Conservation (phyloP, 2,888 invertebrate genomes). For the Hartigia nigra region DNA sequence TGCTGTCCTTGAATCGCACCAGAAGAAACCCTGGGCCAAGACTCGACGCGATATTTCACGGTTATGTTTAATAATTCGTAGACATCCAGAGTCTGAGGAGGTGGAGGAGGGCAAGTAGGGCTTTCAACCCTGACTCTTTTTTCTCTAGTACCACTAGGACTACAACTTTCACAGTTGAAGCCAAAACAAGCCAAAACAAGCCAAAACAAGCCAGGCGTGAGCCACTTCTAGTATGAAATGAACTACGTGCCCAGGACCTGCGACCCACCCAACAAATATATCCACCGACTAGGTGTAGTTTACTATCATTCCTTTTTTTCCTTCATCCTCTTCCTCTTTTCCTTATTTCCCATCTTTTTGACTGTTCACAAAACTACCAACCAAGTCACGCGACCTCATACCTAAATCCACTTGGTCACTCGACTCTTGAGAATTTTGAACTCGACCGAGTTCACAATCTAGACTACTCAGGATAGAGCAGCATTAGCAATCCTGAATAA, state of each 20-base stretch:
- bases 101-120: too few relatives aligned
- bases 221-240: slow-evolving; percentile 40
- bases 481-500: not conserved
- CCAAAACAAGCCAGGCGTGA: slow-evolving; percentile 27
- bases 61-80: slow-evolving; percentile 53
- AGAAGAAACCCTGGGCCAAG: slow-evolving; percentile 2
- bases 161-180: slow-evolving; percentile 16
- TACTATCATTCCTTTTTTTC: not conserved
- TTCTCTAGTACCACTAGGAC: not conserved
- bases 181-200: slow-evolving; percentile 16
- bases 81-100: slow-evolving; percentile 20
- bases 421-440: not conserved
- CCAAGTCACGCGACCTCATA: not conserved
- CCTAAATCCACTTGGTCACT: not conserved
- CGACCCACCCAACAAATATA: not conserved
- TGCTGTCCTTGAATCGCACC: slow-evolving; percentile 18
- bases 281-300: not conserved
- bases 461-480: not conserved
- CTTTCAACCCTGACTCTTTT: not conserved
- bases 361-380: not conserved
- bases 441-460: not conserved
- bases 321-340: not conserved
- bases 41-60: slow-evolving; percentile 42
- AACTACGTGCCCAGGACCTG: slow-evolving; percentile 35
- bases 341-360: not conserved